phyloP scores from a whole-genome alignment of 2,888 invertebrate species.

The Brachyptera putata region DNA sequence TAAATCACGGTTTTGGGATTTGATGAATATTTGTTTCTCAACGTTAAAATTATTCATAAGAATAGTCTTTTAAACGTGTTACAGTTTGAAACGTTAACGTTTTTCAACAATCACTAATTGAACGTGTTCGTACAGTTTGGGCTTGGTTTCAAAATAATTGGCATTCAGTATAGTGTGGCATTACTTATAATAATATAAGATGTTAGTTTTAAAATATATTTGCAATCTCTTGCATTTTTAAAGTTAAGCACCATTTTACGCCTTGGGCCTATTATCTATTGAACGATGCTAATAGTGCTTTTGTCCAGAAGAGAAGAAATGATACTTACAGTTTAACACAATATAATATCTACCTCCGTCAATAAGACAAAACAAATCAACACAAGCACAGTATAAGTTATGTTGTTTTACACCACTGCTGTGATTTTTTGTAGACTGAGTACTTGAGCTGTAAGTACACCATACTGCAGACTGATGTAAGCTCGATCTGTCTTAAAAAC shows the following conservation, averaged over 20 bases:
- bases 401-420: conserved; percentile 51
- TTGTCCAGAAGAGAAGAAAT: too few relatives aligned
- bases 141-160: conserved; percentile 30
- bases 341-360: too few relatives aligned
- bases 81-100: not conserved
- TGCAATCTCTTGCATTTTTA: not conserved
- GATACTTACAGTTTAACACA: too few relatives aligned
- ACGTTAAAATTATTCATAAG: conserved; percentile 23
- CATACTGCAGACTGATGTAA: conserved; percentile 30
- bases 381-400: not conserved
- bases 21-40: conserved; percentile 25
- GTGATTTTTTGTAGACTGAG: conserved; percentile 64
- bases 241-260: not conserved
- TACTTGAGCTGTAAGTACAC: conserved; percentile 6
- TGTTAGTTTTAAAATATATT: not conserved
- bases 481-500: conserved; percentile 23
- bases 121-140: too few relatives aligned
- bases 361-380: too few relatives aligned
- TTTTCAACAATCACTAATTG: too few relatives aligned
- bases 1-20: conserved; percentile 30
- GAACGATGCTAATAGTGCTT: too few relatives aligned
- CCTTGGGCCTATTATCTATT: too few relatives aligned
- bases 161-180: not conserved
- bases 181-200: not conserved
- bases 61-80: conserved; percentile 25